Evolutionary conservation across 1,140 invertebrate species (phyloP), one percentile per base, ranked within the genome.

Genomic region (Thereuonema tuberculata): DNA sequence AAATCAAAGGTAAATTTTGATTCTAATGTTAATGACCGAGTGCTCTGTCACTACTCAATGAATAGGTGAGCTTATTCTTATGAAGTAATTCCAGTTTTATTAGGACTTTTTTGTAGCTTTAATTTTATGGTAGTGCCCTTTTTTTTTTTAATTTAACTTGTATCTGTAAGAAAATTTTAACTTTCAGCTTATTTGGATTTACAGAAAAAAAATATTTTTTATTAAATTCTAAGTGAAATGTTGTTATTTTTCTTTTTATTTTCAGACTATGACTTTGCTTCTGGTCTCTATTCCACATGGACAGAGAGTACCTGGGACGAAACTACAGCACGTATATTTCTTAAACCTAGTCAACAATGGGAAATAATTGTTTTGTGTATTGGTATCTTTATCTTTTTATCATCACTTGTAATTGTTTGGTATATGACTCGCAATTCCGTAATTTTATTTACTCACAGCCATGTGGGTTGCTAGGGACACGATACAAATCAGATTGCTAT

Each of bases 241-340:
- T 47, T 21, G 26, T 27, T 21, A 23, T 52, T 25, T 56, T 37
- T 23, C 21, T 56, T 17, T 55, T 2, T 61, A 64, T 65, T 61
- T 66, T 5, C 67, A 90, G 87, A 80, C 67, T 91, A 93, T 69
- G 78, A 93, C 67, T 86, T 86, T 81, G 75, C 76, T 24, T 89
- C 86, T 0, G 82, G 82, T 1, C 47, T 80, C 61, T 95, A 85
- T 72, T 89, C 91, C 0, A 85, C 89, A 9, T 96, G 92, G 92
- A 87, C 90, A 23, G 92, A 96, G 78, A 93, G 89, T 1, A 80
- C 85, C 14, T 95, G 91, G 91, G 70, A 78, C 31, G 72, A 77
- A 21, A 77, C 89, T 60, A 82, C 78, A 59, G 80, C 88, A 25
- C 77, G 87, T 60, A 82, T 94, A 72, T 94, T 93, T 70, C 73